A percentile compares a stretch with the other conserved stretches of the same genome.
Conservation (phyloP, 1,140 invertebrate species). For the Drosophila takahashii region DNA sequence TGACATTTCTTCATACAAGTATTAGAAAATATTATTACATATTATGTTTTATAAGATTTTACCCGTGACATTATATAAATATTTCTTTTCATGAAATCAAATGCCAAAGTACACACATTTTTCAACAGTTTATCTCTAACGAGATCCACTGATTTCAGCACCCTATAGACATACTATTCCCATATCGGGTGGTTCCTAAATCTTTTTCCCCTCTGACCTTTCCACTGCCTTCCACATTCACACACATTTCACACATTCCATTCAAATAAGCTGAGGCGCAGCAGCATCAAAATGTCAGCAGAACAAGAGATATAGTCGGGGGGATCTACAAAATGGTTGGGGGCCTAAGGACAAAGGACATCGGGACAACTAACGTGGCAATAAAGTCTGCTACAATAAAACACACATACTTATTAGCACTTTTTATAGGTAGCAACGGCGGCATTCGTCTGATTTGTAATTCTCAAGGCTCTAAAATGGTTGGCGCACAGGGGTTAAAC, state of each 20-base stretch:
- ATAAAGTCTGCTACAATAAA: conserved; percentile 79
- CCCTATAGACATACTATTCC: neutral
- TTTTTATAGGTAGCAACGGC: conserved; percentile 65
- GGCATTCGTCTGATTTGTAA: conserved; percentile 75
- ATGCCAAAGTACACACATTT: neutral
- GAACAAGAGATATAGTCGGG: conserved; percentile 4
- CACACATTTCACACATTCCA: conserved; percentile 30
- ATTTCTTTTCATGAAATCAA: too few species aligned
- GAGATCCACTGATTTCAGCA: neutral
- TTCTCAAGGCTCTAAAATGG: conserved; percentile 79
- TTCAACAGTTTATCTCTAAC: neutral
- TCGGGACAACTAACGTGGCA: conserved; percentile 41
- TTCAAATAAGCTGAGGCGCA: conserved; percentile 24
- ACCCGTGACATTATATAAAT: neutral
- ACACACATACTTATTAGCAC: conserved; percentile 81
- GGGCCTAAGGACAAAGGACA: conserved; percentile 8
- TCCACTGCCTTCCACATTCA: neutral
- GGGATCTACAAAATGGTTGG: neutral
- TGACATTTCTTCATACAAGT: neutral
- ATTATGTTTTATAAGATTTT: too few species aligned
- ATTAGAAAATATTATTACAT: too few species aligned
- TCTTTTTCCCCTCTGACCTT: conserved; percentile 10
- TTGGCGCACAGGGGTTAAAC: conserved; percentile 5
- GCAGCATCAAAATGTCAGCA: conserved; percentile 27
- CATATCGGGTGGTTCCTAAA: neutral